Base-by-base conservation (phyloP, 2,797 vertebrate genomes). In the Anguilla pacifica region DNA sequence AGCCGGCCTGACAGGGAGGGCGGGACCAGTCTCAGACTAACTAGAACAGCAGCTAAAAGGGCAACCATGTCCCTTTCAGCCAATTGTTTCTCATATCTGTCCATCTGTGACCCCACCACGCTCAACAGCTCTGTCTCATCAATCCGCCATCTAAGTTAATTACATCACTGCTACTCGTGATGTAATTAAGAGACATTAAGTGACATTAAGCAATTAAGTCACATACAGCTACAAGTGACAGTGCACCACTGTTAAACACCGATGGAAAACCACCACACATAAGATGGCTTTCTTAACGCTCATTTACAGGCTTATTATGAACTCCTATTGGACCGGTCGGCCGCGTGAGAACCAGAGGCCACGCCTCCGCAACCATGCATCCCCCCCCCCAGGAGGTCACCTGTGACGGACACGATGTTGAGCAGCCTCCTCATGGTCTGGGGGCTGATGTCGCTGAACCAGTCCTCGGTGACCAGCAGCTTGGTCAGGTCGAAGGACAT, bases 391-490 rank as follows among this genome's bases (percentile, higher is more conserved):
- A 9, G 85, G 10, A 0, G 10, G 39, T 89, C n/a, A 98, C 98
- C 98, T 74, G 98, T 99, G 89, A 99, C 97, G 0, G 98, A 99
- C 81, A 99, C 98, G 87, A 99, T 99, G 94, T 99, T 99, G 19
- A 99, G 96, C 61, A 99, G 94, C 86, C 98, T 95, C 89, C 98
- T 97, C 98, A 99, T 99, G 57, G 97, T 98, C 95, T 99, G 98
- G 0, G 98, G 98, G 88, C 98, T 99, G 94, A 99, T 99, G 94
- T 99, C 98, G 64, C 96, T 99, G 95, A 99, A 99, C 98, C 98
- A 99, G 87, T 99, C 98, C 92, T 99, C 98, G 0, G 98, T 98
- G 89, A 99, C 97, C 93, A 99, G 94, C 90, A 99, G 95, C 89
- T 99, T 99, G 0, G 98, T 97, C 88, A 99, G 95, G 91, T 99